Percentiles rank a stretch among this genome's conserved stretches.
phyloP scores from a whole-genome alignment of 2,113 vertebrate species.

The Zosterops pallidus region DNA sequence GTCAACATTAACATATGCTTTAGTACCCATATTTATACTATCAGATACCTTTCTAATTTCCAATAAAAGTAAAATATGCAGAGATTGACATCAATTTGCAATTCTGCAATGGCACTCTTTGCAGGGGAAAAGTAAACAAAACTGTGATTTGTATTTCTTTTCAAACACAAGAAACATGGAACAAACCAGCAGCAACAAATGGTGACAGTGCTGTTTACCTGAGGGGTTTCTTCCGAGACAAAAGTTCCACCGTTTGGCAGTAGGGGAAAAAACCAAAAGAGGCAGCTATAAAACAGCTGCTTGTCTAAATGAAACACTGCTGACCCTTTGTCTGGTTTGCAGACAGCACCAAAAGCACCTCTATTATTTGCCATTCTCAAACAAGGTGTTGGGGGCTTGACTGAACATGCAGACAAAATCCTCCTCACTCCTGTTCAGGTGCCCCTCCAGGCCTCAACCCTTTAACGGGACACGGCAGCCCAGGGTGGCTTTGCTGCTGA shows the following conservation, averaged over 20 bases:
- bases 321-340: not conserved
- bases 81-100: not conserved
- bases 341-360: not conserved
- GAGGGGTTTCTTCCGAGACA: not conserved
- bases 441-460: not conserved
- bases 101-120: not conserved
- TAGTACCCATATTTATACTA: not conserved
- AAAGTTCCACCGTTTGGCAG: not conserved
- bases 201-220: not conserved
- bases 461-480: not conserved
- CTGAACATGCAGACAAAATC: not conserved
- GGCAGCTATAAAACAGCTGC: not conserved
- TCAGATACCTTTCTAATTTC: not conserved
- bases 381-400: not conserved
- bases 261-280: rapidly evolving
- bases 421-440: not conserved
- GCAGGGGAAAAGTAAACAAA: not conserved
- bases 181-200: not conserved
- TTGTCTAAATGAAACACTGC: not conserved
- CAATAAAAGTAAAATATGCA: not conserved
- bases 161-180: not conserved
- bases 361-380: not conserved
- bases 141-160: not conserved
- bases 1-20: not conserved
- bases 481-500: not conserved